phyloP scores from a whole-genome alignment of 2,888 invertebrate species.

The Drosophila anomelani region DNA sequence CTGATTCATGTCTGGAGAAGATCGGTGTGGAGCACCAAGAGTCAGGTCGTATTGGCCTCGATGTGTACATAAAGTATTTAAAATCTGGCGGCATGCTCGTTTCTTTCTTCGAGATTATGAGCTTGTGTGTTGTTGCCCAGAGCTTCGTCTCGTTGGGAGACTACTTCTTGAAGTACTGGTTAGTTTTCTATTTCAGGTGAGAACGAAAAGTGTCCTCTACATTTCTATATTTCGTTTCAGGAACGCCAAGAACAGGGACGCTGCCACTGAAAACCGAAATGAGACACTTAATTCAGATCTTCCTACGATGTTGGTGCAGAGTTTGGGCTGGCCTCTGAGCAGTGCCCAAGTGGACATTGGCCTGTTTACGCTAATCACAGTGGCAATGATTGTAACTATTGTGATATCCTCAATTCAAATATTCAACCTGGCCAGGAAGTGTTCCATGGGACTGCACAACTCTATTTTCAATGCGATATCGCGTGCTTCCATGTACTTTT shows the following conservation, averaged over 20 bases:
- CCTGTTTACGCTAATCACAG: conserved; percentile 85
- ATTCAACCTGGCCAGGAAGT: conserved; percentile 88
- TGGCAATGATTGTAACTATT: conserved; percentile 83
- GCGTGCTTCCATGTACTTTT: conserved; percentile 93
- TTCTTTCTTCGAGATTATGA: conserved; percentile 86
- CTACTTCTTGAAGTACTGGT: conserved; percentile 92
- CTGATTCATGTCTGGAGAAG: conserved; percentile 45
- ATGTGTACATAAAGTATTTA: conserved; percentile 89
- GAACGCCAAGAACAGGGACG: conserved; percentile 59
- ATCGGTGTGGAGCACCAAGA: conserved; percentile 86
- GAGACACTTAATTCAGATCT: conserved; percentile 19
- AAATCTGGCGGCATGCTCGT: conserved; percentile 89
- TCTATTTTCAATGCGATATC: conserved; percentile 93
- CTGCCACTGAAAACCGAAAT: conserved; percentile 31
- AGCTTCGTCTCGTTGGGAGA: conserved; percentile 86
- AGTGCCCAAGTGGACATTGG: conserved; percentile 83
- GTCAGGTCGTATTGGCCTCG: conserved; percentile 87
- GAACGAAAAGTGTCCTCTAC: conserved; percentile 77
- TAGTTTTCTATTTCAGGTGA: conserved; percentile 79
- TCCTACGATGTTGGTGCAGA: conserved; percentile 55
- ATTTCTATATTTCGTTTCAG: conserved; percentile 22
- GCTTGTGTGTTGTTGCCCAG: conserved; percentile 89
- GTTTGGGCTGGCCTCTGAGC: conserved; percentile 62
- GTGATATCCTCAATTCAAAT: conserved; percentile 84
- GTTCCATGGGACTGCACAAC: conserved; percentile 92